Evolutionary conservation across 1,140 invertebrate genomes (phyloP), one percentile per base, ranked within the genome.

Genomic region (Mylabris phalerata): DNA sequence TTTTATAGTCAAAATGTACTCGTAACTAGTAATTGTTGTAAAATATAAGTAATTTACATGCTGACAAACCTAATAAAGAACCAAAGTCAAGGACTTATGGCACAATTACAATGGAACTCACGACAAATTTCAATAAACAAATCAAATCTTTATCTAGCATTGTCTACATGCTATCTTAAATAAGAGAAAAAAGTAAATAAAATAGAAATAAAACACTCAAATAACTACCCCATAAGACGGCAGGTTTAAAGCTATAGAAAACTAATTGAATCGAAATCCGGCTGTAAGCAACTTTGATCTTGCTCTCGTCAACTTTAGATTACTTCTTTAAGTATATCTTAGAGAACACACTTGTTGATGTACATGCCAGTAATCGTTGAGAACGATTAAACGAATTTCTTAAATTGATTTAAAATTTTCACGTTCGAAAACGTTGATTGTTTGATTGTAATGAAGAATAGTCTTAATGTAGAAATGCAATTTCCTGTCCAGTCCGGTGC

Each of bases 241-340:
- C 42, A 26, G 51, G 40, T 54, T 54, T 54, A 54, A 54, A 32
- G 32, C 32, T 32, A 32, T 32, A 32, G 32, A 32, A 32, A 54
- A 27, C 51, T 54, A 54, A 54, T 54, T 54, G 51, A 54, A 54
- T 54, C 40, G 51, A 42, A 46, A 54, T 54, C 51, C 51, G 38
- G 39, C n/a, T 46, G 42, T 54, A 46, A 54, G 43, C 43, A 54
- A 54, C 51, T 54, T 54, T 54, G 51, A 54, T 54, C 63, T 62
- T 60, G 58, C 55, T 62, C 57, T 65, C 60, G 60, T 65, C 63
- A 65, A 65, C 52, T 62, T 59, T 59, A 58, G 63, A 62, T 65
- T 62, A 57, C 60, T 61, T 62, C 51, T 51, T 54, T 57, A 63
- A 63, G 54, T 63, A 61, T 64, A 64, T 64, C 62, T 61, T 32